Evolutionary conservation across 2,888 invertebrate genomes (phyloP).

Genomic region (Malthinus flaveolus): DNA sequence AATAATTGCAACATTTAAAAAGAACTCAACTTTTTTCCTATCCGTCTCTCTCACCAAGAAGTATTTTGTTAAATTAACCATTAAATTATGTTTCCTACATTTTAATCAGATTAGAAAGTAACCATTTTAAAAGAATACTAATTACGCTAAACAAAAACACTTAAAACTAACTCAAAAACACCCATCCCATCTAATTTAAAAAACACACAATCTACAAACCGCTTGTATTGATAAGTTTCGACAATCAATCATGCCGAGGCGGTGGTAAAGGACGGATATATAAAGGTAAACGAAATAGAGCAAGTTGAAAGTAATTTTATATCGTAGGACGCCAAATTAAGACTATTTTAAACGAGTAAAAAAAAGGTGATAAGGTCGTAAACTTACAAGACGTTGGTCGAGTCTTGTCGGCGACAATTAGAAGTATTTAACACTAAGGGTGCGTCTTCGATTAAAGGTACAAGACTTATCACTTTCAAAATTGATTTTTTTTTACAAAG

Average conservation of each 20-base stretch:
- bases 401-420: conserved; percentile 45
- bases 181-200: conserved; percentile 41
- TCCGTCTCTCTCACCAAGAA: too few species aligned
- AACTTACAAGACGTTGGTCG: conserved; percentile 40
- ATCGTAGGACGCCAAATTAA: conserved; percentile 44
- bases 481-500: too few species aligned
- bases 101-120: background rate
- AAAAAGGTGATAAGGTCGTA: conserved; percentile 38
- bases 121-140: conserved; percentile 10
- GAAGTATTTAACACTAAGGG: conserved; percentile 44
- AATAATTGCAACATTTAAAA: background rate
- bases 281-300: conserved; percentile 5
- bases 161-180: conserved; percentile 22
- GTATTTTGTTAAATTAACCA: background rate
- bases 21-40: too few species aligned
- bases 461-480: too few species aligned
- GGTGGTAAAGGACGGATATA: conserved; percentile 27
- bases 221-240: conserved; percentile 45
- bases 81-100: conserved; percentile 1
- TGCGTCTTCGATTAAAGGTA: conserved; percentile 36
- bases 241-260: conserved; percentile 44
- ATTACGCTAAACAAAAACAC: conserved; percentile 10
- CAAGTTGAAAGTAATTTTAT: conserved; percentile 17
- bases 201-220: conserved; percentile 47
- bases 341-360: conserved; percentile 45